Percentiles rank a stretch among this genome's conserved stretches.
Evolutionary conservation across 2,888 invertebrate species (phyloP).

Genomic region (Eugnorisma glareosa): DNA sequence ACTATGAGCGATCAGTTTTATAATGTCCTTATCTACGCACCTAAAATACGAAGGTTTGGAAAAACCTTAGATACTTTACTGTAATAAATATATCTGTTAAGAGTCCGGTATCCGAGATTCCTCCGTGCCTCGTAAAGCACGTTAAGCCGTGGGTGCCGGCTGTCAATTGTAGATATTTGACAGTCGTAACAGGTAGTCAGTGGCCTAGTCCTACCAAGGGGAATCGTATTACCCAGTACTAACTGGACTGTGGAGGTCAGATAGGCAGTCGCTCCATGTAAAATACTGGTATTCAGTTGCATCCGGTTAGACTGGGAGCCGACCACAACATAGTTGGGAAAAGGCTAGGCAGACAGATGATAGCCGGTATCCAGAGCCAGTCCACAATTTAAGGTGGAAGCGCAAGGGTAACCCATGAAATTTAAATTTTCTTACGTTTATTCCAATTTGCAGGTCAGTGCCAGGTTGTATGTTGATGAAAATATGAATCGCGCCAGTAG

Average conservation of each 20-base stretch:
- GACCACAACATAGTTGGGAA: not conserved
- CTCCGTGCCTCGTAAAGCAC: not conserved
- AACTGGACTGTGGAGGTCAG: not conserved
- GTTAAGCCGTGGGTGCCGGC: not conserved
- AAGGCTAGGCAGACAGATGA: not conserved
- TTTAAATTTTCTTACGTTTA: too few relatives aligned
- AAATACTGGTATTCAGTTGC: not conserved
- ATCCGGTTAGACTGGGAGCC: not conserved
- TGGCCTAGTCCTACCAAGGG: not conserved
- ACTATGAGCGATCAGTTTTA: not conserved
- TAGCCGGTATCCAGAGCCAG: not conserved
- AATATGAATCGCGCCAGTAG: too few relatives aligned
- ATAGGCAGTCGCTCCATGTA: not conserved
- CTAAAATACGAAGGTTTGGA: not conserved
- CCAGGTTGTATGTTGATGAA: too few relatives aligned
- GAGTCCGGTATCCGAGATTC: not conserved
- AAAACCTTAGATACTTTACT: not conserved
- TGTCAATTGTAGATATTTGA: too few relatives aligned
- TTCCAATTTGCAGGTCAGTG: too few relatives aligned
- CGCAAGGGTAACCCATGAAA: too few relatives aligned
- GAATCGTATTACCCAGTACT: not conserved
- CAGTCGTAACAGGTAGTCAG: not conserved
- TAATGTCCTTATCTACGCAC: not conserved
- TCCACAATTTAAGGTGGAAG: not conserved
- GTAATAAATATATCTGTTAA: not conserved